Base-by-base conservation (phyloP, 2,113 vertebrate species). In the Phrynosoma blainvillii region DNA sequence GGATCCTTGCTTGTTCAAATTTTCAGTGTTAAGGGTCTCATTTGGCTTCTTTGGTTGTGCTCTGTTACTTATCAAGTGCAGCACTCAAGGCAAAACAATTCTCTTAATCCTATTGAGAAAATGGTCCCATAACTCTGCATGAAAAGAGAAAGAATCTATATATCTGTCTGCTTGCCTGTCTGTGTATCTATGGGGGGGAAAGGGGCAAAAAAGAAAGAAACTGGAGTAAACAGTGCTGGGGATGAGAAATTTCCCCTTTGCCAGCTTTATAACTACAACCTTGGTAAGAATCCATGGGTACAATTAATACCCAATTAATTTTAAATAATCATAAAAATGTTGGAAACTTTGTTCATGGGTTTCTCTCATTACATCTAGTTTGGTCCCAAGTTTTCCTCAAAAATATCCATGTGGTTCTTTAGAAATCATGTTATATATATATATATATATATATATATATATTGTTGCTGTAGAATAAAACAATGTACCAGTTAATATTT, bases 1-100 rank as follows among this genome's bases (percentile, higher is more conserved):
- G 80, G 25, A 62, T 70, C 73, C 77, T 93, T 89, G 62, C 20
- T 91, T 90, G 82, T 76, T 91, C 88, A 90, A 95, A 54, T 79
- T 88, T 88, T n/a, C 27, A 75, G 76, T 84, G 40, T 54, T 85
- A 88, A 91, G 30, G 86, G 36, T 93, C 73, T 65, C 66, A 79
- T 36, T 90, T 42, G 87, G 12, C 89, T 93, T 88, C 85, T 3
- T 90, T 65, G 86, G 70, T 25, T 77, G 87, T 90, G 27, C 20
- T 93, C 59, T 94, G 30, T 32, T 89, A 77, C 56, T 87, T 94
- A 93, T 59, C 25, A 78, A 88, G 25, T 88, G 32, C 23, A 85
- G 16, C 40, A 90, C 30, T 85, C 76, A 59, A 90, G 9, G 71
- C 10, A 90, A 84, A 9, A 27, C 47, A 3, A 87, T 90, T 90